These are phyloP conservation scores for Sebastolobus alascanus DNA, from an alignment of 2,797 vertebrate genomes.

Conservation along the genomic window DNA sequence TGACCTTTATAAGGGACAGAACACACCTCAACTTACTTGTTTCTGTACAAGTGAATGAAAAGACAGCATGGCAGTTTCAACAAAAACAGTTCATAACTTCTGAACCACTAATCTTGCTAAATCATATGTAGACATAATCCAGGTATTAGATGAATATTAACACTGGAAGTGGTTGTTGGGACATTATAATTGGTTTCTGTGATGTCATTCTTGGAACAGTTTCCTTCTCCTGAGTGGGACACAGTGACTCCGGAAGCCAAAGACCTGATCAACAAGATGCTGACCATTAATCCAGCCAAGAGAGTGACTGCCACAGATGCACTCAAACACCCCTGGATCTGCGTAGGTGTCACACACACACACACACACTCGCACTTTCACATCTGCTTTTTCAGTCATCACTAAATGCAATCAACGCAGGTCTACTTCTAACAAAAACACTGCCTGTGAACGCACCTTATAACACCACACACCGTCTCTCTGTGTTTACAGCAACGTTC, in stretches of 20 bases:
- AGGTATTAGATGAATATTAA: not conserved
- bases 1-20: not conserved
- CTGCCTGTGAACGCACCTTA: not conserved
- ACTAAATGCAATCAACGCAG: rapidly evolving
- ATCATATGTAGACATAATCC: not conserved
- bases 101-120: not conserved
- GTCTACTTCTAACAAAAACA: not conserved
- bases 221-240: slow-evolving; percentile 98
- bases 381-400: not conserved
- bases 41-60: not conserved
- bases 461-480: not conserved
- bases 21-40: not conserved
- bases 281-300: slow-evolving; percentile 97
- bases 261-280: slow-evolving; percentile 99
- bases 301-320: slow-evolving; percentile 94
- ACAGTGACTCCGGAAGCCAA: slow-evolving; percentile 98
- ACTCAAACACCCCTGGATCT: slow-evolving; percentile 98
- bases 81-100: not conserved
- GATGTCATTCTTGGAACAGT: slow-evolving; percentile 81
- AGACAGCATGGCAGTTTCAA: not conserved
- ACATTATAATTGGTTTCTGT: not conserved
- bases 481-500: slow-evolving; percentile 92
- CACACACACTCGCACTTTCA: not conserved
- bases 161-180: not conserved
- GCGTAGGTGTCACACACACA: slow-evolving; percentile 84